Base-by-base conservation (phyloP, 2,888 invertebrate species). In the Leuctra nigra region DNA sequence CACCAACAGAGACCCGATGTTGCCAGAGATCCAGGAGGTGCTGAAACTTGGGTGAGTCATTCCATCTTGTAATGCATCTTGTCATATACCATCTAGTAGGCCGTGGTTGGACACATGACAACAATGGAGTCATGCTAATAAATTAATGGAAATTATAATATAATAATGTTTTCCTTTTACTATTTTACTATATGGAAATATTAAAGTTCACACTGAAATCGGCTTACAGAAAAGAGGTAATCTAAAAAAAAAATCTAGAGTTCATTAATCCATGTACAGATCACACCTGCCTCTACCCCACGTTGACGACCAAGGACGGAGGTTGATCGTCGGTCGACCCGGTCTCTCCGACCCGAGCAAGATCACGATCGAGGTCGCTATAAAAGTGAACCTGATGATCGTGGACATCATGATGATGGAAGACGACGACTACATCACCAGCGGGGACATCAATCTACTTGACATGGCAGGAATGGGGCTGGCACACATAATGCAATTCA, bases 21-120 rank as follows among this genome's bases (percentile, higher is more conserved):
- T 81, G 46, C 84, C 86, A 0, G 87, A 88, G 65, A 71, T 90
- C 13, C 78, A 80, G 65, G 82, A 84, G 63, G 80, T 89, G 53
- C 69, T 81, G 56, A 81, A 80, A 64, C 72, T 80, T 66, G 78
- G 86, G 90, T 90, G 77, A 82, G 82, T 75, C n/a, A n/a, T n/a
- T n/a, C n/a, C n/a, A n/a, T n/a, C n/a, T n/a, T n/a, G n/a, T n/a
- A n/a, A n/a, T n/a, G n/a, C n/a, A n/a, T n/a, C n/a, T n/a, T n/a
- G n/a, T n/a, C n/a, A n/a, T n/a, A n/a, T n/a, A n/a, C n/a, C n/a
- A n/a, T n/a, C n/a, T n/a, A n/a, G n/a, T n/a, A n/a, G n/a, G n/a
- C n/a, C n/a, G n/a, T n/a, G n/a, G n/a, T n/a, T n/a, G n/a, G n/a
- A n/a, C n/a, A n/a, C n/a, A n/a, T n/a, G n/a, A n/a, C n/a, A n/a